These are phyloP conservation scores for Branchinecta lynchi DNA, from an alignment of 1,140 invertebrate species.

Conservation along the genomic window DNA sequence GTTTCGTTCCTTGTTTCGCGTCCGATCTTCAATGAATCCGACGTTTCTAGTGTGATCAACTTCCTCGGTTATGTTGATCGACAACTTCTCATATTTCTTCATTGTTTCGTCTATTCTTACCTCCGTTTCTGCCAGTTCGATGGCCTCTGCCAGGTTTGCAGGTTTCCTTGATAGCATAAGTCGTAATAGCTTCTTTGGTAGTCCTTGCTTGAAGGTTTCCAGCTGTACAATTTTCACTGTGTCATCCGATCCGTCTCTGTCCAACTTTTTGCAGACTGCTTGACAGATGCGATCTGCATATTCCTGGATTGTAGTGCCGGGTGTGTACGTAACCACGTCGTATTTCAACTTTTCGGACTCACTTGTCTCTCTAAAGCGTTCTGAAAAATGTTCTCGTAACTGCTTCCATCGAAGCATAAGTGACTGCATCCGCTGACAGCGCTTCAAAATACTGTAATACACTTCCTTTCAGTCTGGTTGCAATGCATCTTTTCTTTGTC, in stretches of 20 bases:
- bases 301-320: not conserved
- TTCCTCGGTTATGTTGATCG: too few relatives aligned
- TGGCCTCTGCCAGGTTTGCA: too few relatives aligned
- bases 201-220: not conserved
- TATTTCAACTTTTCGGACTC: not conserved
- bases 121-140: too few relatives aligned
- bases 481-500: not conserved
- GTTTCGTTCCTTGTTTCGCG: too few relatives aligned
- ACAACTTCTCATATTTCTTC: too few relatives aligned
- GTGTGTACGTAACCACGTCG: not conserved
- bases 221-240: not conserved
- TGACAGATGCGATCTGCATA: too few relatives aligned
- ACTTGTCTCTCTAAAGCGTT: not conserved
- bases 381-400: not conserved
- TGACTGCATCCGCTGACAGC: not conserved
- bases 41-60: too few relatives aligned
- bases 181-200: too few relatives aligned
- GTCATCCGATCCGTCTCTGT: not conserved
- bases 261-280: not conserved
- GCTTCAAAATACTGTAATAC: constrained; percentile 4
- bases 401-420: not conserved
- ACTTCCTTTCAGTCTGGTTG: not conserved
- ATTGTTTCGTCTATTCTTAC: too few relatives aligned
- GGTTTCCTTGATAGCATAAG: too few relatives aligned
- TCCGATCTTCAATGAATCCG: too few relatives aligned